A percentile compares a stretch with the other conserved stretches of the same genome.
phyloP scores from a whole-genome alignment of 2,797 vertebrate species.

The Bradypodion ventrale region DNA sequence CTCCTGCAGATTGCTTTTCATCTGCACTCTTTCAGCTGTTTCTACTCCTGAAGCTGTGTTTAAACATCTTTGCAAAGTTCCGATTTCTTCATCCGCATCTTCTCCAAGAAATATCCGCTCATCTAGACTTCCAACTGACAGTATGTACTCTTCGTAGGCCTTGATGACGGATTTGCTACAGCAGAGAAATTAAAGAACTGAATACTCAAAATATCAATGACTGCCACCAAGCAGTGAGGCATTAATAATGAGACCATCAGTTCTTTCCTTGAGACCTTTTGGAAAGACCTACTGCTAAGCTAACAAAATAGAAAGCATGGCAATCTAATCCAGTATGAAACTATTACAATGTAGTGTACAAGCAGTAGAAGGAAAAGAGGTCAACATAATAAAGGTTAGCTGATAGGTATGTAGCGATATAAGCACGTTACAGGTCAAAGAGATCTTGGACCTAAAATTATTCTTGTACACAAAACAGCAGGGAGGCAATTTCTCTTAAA shows the following conservation, averaged over 20 bases:
- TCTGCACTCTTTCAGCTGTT: constrained; percentile 73
- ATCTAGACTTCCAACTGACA: constrained; percentile 89
- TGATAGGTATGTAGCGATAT: not conserved
- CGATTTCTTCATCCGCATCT: constrained; percentile 89
- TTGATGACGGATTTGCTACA: constrained; percentile 87
- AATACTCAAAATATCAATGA: fast-evolving
- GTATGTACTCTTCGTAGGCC: constrained; percentile 89
- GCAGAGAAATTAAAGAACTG: not conserved
- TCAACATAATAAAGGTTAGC: not conserved
- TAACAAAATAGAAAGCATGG: not conserved
- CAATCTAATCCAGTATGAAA: not conserved
- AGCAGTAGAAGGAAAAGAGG: not conserved
- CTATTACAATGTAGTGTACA: not conserved
- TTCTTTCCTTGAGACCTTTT: not conserved
- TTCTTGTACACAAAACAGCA: not conserved
- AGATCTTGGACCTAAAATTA: not conserved
- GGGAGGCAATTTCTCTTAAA: not conserved
- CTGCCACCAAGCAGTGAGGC: not conserved
- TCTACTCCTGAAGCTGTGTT: constrained; percentile 73
- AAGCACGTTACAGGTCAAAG: not conserved
- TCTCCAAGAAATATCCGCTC: constrained; percentile 92
- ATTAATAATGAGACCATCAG: fast-evolving
- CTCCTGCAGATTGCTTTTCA: constrained; percentile 75
- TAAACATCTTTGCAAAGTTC: constrained; percentile 82
- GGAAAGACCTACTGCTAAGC: not conserved